These are phyloP conservation scores for Sarcophilus harrisii DNA, from an alignment of 2,797 vertebrate genomes.

Conservation along the genomic window DNA sequence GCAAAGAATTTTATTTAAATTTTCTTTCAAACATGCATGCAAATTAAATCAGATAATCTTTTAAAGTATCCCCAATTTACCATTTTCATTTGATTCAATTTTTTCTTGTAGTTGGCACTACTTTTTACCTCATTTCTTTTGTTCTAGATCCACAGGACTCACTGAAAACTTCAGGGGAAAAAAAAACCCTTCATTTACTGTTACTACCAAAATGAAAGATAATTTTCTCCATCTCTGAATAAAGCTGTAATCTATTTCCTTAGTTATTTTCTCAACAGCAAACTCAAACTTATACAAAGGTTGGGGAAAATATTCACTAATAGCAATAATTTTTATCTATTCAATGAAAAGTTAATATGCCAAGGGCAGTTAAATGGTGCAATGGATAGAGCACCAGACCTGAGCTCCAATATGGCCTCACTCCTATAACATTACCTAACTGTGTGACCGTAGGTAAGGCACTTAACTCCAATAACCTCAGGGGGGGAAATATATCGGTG, in stretches of 20 bases:
- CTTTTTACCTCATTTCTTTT: not conserved
- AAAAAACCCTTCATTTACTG: not conserved
- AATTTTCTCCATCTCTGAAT: not conserved
- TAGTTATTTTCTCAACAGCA: conserved; percentile 9
- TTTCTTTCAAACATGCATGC: not conserved
- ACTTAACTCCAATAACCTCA: no score
- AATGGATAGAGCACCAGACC: no score
- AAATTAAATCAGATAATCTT: not conserved
- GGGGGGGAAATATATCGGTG: not conserved
- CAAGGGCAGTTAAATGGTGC: not conserved
- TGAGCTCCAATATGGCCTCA: no score
- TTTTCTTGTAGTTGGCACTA: not conserved
- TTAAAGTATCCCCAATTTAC: not conserved
- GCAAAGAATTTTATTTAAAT: conserved; percentile 33
- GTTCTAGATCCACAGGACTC: not conserved
- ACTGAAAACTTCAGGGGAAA: not conserved
- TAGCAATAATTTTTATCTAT: not conserved
- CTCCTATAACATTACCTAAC: no score
- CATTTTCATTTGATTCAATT: conserved; percentile 8
- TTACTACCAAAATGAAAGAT: conserved; percentile 7
- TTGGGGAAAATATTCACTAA: not conserved
- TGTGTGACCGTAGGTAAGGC: no score
- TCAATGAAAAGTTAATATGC: not conserved
- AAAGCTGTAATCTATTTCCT: not conserved
- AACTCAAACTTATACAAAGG: not conserved